Evolutionary conservation across 1,140 invertebrate genomes (phyloP).

Genomic region (Pemphigus obesinymphae): DNA sequence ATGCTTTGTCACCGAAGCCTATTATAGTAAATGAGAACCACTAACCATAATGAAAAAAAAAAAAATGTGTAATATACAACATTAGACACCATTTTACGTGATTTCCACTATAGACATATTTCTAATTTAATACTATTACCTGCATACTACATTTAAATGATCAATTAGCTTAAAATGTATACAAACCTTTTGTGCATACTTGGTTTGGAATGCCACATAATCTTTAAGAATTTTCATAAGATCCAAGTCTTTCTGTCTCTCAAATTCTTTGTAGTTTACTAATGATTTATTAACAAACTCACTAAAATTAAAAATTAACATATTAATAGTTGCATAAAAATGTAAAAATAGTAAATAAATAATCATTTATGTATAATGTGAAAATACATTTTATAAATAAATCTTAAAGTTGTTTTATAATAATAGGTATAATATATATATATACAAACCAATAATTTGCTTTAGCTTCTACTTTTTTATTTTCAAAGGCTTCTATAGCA

Average conservation of each 20-base stretch:
- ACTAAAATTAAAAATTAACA: slow-evolving; percentile 53
- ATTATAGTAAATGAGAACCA: no score
- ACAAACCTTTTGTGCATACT: slow-evolving; percentile 72
- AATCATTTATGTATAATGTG: background rate
- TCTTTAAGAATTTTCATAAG: slow-evolving; percentile 69
- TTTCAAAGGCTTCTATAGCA: slow-evolving; percentile 30
- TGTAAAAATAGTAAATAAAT: background rate
- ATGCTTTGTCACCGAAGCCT: no score
- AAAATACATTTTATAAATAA: no score
- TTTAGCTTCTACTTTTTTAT: slow-evolving; percentile 14
- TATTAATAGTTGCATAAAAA: background rate
- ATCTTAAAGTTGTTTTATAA: background rate
- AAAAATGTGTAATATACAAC: no score
- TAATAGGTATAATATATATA: background rate
- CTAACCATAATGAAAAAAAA: no score
- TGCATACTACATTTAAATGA: background rate
- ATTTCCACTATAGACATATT: no score
- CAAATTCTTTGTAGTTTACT: slow-evolving; percentile 71
- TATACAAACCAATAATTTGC: slow-evolving; percentile 5
- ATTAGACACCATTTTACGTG: no score
- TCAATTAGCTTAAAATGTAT: background rate
- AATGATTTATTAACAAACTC: slow-evolving; percentile 67
- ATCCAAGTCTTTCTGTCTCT: slow-evolving; percentile 71
- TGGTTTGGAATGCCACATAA: slow-evolving; percentile 73
- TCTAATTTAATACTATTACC: no score